Evolutionary conservation across 2,888 invertebrate genomes (phyloP), one percentile per base, ranked within the genome.

Genomic region (Sphaeridia pumilis): DNA sequence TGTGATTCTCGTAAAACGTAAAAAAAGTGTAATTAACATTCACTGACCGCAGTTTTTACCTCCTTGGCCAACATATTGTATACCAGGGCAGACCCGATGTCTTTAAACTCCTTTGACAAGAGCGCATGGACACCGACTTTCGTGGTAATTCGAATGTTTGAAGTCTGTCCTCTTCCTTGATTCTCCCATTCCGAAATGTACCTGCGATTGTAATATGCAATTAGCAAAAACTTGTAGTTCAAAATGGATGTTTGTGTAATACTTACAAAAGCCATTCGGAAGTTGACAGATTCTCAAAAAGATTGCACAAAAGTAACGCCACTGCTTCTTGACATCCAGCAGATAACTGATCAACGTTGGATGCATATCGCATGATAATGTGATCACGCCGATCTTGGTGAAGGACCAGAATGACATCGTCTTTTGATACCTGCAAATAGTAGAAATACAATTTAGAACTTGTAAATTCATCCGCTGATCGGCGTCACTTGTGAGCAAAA

Each of bases 11-110:
- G 31, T 53, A 53, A 48, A 47, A 48, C 52, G 48, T 50, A 51
- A 74, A 65, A 55, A 42, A 54, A 51, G 22, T 45, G 68, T 26
- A 42, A 41, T 49, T 49, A 49, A 49, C 49, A 69, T 79, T 82
- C 83, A 85, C 87, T 78, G 82, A 89, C 89, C 86, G 90, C 89
- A 72, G 89, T 87, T 80, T 89, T 90, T 78, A 90, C 89, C 54
- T 57, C 49, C 42, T 56, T 56, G 27, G 46, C 43, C 45, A 48
- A 44, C 67, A 92, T 76, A 74, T 92, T 92, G 75, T 88, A 83
- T 66, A 92, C 79, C 61, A 92, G 83, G 65, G 88, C 87, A 1
- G 87, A 80, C 58, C 92, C 92, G 59, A 81, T 74, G 62, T 87
- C 84, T 69, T 86, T 85, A 65, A 90, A 73, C 61, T 76, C 78